A percentile compares a stretch with the other conserved stretches of the same genome.
These are phyloP conservation scores for Trematocara caparti DNA, from an alignment of 2,797 vertebrate species.

Conservation along the genomic window DNA sequence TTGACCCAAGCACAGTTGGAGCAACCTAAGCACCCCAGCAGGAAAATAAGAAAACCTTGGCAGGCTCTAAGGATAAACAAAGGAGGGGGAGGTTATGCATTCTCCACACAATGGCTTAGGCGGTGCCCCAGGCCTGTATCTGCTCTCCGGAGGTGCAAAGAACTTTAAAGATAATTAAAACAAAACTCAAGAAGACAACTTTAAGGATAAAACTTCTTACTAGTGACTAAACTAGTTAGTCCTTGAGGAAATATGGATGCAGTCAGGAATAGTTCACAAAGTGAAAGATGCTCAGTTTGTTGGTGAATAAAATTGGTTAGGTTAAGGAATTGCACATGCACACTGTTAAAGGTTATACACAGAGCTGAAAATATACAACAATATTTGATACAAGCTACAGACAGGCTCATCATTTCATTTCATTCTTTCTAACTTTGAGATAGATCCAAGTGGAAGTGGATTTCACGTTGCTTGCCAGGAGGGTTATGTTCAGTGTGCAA, in stretches of 20 bases:
- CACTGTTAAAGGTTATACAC: not conserved
- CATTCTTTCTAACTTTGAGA: not conserved
- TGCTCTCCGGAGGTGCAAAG: constrained; percentile 14
- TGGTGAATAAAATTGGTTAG: not conserved
- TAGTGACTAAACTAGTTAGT: constrained; percentile 44
- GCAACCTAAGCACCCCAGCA: constrained; percentile 18
- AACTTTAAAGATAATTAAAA: constrained; percentile 76
- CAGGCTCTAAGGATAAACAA: constrained; percentile 21
- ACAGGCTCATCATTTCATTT: not conserved
- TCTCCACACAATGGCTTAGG: constrained; percentile 20
- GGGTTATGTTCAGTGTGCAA: constrained; percentile 40
- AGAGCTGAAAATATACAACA: not conserved
- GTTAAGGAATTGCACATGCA: not conserved
- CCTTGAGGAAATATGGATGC: constrained; percentile 33
- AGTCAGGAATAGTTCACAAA: constrained; percentile 30
- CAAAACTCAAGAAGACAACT: constrained; percentile 53
- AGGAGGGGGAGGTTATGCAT: not conserved
- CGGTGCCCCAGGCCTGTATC: constrained; percentile 7
- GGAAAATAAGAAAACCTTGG: constrained; percentile 25
- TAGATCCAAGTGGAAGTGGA: constrained; percentile 25
- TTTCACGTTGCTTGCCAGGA: constrained; percentile 39
- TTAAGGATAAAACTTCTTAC: constrained; percentile 61
- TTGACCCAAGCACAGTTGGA: constrained; percentile 42
- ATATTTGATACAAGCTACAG: not conserved
- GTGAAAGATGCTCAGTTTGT: constrained; percentile 51